Base-by-base conservation (phyloP, 2,888 invertebrate species). In the Lithophane semibrunnea region DNA sequence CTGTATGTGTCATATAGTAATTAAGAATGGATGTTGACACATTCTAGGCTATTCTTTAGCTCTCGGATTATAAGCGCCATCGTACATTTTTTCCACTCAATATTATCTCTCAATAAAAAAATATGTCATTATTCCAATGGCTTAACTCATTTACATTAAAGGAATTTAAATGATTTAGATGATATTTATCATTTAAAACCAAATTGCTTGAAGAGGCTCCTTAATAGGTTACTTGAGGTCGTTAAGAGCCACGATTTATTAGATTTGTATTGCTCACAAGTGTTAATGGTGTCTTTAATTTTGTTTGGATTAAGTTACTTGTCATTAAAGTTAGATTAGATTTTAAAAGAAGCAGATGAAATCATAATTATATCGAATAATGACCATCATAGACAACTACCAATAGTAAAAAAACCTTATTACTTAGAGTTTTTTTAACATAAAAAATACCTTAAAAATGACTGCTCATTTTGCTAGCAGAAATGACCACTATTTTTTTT, bases 141-240 rank as follows among this genome's bases (percentile, higher is more conserved):
- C 63, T 44, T 60, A 70, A 64, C 64, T 83, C 79, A 58, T 84
- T 87, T 73, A 73, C 84, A 74, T 73, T 73, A 47, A 68, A 73
- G 24, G 67, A 74, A 81, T 81, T 79, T 73, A 75, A 84, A 73
- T 73, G 68, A 73, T 76, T 80, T 49, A 44, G 61, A 58, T 77
- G 42, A 84, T 74, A 70, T 70, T 86, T 71, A 77, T 75, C 58
- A 71, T 74, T 63, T 61, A 73, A 56, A 75, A 75, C 63, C 52
- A 70, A 77, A 73, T 63, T 56, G 65, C 54, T 79, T 72, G 18
- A 73, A 75, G 56, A 74, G 42, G 9, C 72, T 72, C 52, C 73
- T 61, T 77, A 75, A 77, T 76, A 80, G 88, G 75, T 88, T 74
- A 88, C 71, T 77, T 73, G 67, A 73, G 52, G 72, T 83, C 88